Conservation (phyloP, 2,113 vertebrate species). For the Rhynchopsitta pachyrhyncha region DNA sequence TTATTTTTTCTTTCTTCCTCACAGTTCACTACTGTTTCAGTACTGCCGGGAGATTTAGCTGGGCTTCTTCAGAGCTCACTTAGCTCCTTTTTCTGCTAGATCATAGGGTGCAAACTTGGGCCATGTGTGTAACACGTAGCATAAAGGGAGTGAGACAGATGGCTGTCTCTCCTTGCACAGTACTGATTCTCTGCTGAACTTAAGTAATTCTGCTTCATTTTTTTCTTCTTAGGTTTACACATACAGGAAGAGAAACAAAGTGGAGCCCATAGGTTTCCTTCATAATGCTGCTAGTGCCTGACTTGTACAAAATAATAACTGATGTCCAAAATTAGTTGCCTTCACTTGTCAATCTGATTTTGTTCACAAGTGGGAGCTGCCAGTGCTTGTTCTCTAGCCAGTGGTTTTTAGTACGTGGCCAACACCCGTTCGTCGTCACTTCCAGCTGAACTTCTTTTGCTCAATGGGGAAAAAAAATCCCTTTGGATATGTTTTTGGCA, state of each 20-base stretch:
- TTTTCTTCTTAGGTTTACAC: background rate
- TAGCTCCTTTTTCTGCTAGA: background rate
- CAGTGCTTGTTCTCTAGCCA: background rate
- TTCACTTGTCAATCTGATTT: constrained; percentile 7
- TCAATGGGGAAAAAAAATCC: background rate
- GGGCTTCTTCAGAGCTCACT: background rate
- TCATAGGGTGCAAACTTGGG: background rate
- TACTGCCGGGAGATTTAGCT: background rate
- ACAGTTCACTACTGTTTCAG: background rate
- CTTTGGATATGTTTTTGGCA: background rate
- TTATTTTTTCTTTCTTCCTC: background rate
- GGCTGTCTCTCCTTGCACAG: background rate
- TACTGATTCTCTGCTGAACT: background rate
- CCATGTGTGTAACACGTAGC: background rate
- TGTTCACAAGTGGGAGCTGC: constrained; percentile 4
- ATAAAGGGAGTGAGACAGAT: constrained; percentile 1
- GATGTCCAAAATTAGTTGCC: background rate
- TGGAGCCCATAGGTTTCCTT: background rate
- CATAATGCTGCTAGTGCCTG: background rate
- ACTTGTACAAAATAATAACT: background rate
- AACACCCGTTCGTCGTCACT: constrained; percentile 23
- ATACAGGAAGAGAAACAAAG: background rate
- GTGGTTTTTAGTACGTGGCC: constrained; percentile 34
- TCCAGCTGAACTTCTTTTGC: background rate
- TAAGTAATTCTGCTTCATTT: background rate